Evolutionary conservation across 2,888 invertebrate species (phyloP), one percentile per base, ranked within the genome.

Genomic region (Bimastos eiseni): DNA sequence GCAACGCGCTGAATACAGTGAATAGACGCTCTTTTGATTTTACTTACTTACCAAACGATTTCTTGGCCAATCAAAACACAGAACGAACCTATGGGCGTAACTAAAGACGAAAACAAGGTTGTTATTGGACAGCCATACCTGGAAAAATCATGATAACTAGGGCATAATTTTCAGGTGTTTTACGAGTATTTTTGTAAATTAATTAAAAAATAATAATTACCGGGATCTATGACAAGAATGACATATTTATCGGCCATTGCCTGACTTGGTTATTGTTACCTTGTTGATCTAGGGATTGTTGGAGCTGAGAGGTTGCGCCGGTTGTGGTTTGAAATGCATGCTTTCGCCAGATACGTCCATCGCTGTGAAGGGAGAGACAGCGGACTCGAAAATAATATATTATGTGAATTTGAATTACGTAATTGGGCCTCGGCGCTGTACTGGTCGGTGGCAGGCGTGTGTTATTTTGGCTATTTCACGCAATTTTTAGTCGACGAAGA

Each of bases 361-460:
- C 33, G n/a, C 34, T 83, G n/a, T 15, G 2, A 83, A 83, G 33
- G 33, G 86, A 84, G 34, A 84, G 49, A 37, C 37, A 86, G 33
- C 21, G 86, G 36, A 34, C 34, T 34, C 3, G 37, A 86, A 86
- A 86, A 86, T n/a, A n/a, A n/a, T 86, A 86, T 86, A 86, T 86
- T 86, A 86, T 86, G 86, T 34, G 86, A 86, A 86, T 86, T 86
- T 17, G 86, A 86, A 86, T 86, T 86, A 86, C 86, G 86, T 86
- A 86, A 86, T 86, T 86, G 86, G 86, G n/a, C 37, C 70, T 30
- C 30, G 70, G 11, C 70, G 8, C n/a, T 70, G n/a, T 4, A 70
- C 70, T 70, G 70, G 70, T 70, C 70, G 5, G 70, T 70, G 30
- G n/a, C 70, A n/a, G 70, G 70, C 70, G 70, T 70, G 70, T 70